Conservation (phyloP, 2,113 vertebrate species). For the Rhipidura dahli region DNA sequence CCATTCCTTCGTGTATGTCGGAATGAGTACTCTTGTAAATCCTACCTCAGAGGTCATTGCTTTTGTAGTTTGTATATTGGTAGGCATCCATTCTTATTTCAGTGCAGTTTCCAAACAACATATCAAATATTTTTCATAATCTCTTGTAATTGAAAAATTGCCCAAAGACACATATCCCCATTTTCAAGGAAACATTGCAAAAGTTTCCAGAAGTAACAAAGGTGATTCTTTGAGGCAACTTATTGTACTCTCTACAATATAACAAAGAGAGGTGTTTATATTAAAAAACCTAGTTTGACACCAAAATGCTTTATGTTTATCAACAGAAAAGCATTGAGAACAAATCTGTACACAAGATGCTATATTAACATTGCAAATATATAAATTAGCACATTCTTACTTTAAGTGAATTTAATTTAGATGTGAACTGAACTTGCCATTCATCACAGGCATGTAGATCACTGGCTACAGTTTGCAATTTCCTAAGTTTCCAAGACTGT, state of each 20-base stretch:
- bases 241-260: constrained; percentile 78
- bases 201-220: constrained; percentile 76
- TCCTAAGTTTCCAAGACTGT: constrained; percentile 64
- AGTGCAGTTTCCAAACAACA: constrained; percentile 73
- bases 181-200: constrained; percentile 77
- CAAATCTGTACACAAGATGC: constrained; percentile 61
- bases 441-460: constrained; percentile 61
- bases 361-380: constrained; percentile 57
- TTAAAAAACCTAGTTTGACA: constrained; percentile 71
- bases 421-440: constrained; percentile 62
- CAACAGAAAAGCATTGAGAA: constrained; percentile 49
- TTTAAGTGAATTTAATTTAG: constrained; percentile 55
- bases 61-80: constrained; percentile 69
- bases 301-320: constrained; percentile 51
- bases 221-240: constrained; percentile 75
- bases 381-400: constrained; percentile 64
- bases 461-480: constrained; percentile 65
- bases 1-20: constrained; percentile 65
- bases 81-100: constrained; percentile 65
- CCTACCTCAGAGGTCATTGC: constrained; percentile 69
- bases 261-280: constrained; percentile 75
- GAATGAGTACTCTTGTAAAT: constrained; percentile 68
- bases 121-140: constrained; percentile 73
- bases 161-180: constrained; percentile 72
- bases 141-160: constrained; percentile 75